phyloP scores from a whole-genome alignment of 2,113 vertebrate species.

The Hippocampus barbouri region DNA sequence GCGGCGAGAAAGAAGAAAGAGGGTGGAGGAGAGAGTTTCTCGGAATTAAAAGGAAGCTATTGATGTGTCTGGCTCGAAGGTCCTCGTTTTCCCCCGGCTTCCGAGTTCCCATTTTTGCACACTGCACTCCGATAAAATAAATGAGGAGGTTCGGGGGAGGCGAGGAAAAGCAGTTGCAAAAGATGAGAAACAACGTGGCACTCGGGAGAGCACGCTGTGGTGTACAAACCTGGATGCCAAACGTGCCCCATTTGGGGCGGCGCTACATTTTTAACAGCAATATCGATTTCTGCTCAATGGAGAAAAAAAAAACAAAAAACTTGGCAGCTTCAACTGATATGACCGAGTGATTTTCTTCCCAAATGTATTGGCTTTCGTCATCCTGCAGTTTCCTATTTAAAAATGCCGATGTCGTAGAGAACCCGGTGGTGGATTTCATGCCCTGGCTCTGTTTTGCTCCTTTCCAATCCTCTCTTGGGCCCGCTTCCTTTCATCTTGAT shows the following conservation, averaged over 20 bases:
- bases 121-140: slow-evolving; percentile 55
- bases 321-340: slow-evolving; percentile 53
- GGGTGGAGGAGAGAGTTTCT: slow-evolving; percentile 37
- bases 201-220: background rate
- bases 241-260: background rate
- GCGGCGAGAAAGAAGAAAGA: slow-evolving; percentile 13
- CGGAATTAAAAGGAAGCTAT: slow-evolving; percentile 66
- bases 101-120: slow-evolving; percentile 63
- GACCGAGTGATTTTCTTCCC: slow-evolving; percentile 44
- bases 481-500: slow-evolving; percentile 35
- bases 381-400: slow-evolving; percentile 26
- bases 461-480: slow-evolving; percentile 8
- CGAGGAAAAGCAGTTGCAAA: slow-evolving; percentile 19
- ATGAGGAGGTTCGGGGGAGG: slow-evolving; percentile 36
- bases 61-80: slow-evolving; percentile 62
- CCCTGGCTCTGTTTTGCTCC: background rate
- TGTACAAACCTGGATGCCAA: background rate
- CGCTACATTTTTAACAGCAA: background rate
- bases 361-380: slow-evolving; percentile 24
- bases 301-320: slow-evolving; percentile 22
- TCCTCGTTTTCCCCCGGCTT: slow-evolving; percentile 42
- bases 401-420: slow-evolving; percentile 6
- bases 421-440: slow-evolving; percentile 15
- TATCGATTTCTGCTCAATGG: slow-evolving; percentile 54
- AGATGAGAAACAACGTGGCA: slow-evolving; percentile 6